Conservation (phyloP, 1,140 invertebrate species). For the Brachionus asplanchnoidis region DNA sequence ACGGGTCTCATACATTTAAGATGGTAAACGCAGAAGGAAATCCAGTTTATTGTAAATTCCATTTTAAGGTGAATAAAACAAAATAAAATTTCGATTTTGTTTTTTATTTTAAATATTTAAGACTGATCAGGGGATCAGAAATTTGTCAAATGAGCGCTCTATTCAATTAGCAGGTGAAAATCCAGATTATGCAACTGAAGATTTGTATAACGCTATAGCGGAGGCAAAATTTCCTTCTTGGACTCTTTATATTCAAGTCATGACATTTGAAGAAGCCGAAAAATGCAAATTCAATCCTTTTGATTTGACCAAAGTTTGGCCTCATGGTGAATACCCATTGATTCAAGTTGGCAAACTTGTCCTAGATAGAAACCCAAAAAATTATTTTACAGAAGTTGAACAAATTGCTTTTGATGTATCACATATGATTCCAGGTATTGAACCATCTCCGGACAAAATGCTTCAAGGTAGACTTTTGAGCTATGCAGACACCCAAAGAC, state of each 20-base stretch:
- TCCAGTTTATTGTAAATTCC: constrained; percentile 85
- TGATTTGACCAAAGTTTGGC: constrained; percentile 66
- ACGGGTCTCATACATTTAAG: constrained; percentile 90
- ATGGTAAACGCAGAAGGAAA: constrained; percentile 74
- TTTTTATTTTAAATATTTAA: constrained; percentile 49
- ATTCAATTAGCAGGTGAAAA: constrained; percentile 67
- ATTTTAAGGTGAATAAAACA: constrained; percentile 67
- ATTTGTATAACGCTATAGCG: constrained; percentile 83
- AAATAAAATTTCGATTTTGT: too few relatives aligned
- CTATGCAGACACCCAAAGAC: constrained; percentile 87
- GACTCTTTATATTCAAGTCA: constrained; percentile 60
- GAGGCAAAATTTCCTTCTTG: constrained; percentile 74
- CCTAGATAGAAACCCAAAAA: constrained; percentile 66
- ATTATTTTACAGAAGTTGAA: constrained; percentile 89
- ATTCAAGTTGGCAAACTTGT: constrained; percentile 84
- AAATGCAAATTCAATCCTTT: constrained; percentile 56
- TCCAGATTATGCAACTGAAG: constrained; percentile 80
- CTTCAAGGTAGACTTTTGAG: constrained; percentile 81
- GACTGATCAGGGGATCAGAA: constrained; percentile 83
- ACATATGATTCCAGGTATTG: constrained; percentile 81
- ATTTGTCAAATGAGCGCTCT: constrained; percentile 70
- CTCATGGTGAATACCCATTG: constrained; percentile 80
- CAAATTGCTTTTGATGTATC: constrained; percentile 88
- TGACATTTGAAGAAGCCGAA: constrained; percentile 62
- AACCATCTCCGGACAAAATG: constrained; percentile 80